phyloP scores from a whole-genome alignment of 2,797 vertebrate species.

The Anableps anableps region DNA sequence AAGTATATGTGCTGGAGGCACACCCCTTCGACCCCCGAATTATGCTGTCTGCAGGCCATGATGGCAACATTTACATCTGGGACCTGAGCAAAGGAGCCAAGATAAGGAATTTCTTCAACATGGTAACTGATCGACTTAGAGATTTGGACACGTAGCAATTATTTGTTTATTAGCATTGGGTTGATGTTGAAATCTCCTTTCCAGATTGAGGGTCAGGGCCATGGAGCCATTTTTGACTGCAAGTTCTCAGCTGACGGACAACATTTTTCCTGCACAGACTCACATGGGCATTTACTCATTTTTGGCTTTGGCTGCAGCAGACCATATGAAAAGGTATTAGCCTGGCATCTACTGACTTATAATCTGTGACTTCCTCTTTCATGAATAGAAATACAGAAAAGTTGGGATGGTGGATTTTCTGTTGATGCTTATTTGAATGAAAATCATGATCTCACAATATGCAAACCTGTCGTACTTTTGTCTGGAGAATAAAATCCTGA shows the following conservation, averaged over 20 bases:
- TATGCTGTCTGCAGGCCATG: conserved; percentile 95
- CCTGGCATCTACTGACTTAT: neutral
- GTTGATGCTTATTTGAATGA: neutral
- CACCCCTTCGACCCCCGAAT: conserved; percentile 97
- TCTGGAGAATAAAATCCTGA: neutral
- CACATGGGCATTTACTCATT: conserved; percentile 95
- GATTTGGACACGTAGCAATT: accelerated
- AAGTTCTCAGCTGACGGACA: conserved; percentile 98
- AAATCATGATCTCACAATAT: neutral
- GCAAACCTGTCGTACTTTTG: neutral
- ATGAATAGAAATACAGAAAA: too few species aligned
- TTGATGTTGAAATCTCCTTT: conserved; percentile 31
- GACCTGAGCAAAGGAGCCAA: conserved; percentile 93
- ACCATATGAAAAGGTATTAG: conserved; percentile 91
- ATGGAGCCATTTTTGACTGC: conserved; percentile 97
- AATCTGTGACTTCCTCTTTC: neutral
- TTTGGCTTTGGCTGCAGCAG: conserved; percentile 97
- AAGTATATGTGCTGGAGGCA: conserved; percentile 96
- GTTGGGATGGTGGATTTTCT: neutral
- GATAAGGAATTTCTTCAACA: conserved; percentile 98
- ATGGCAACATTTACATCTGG: conserved; percentile 98
- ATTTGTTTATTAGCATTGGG: neutral
- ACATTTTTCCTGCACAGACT: conserved; percentile 98
- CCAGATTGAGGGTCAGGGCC: conserved; percentile 98
- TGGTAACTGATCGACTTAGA: conserved; percentile 81